Conservation (phyloP, 1,140 invertebrate species). For the Thalassaphorura encarpata region DNA sequence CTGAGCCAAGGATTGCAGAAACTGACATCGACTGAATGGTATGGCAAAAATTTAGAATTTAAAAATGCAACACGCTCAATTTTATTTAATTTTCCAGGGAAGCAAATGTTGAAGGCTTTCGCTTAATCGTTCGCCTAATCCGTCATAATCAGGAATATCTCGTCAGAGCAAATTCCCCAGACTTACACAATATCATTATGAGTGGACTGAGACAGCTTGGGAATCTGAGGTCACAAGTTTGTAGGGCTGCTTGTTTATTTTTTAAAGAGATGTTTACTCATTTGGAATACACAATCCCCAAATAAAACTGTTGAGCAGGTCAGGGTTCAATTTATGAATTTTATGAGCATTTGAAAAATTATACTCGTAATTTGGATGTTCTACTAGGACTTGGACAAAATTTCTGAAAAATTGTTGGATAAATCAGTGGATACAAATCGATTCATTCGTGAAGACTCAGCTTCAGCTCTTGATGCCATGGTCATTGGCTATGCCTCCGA, state of each 20-base stretch:
- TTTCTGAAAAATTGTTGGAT: slow-evolving; percentile 64
- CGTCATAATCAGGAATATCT: slow-evolving; percentile 57
- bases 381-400: slow-evolving; percentile 69
- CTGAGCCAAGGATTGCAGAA: slow-evolving; percentile 53
- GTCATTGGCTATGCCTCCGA: slow-evolving; percentile 55
- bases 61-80: not conserved
- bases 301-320: slow-evolving; percentile 66
- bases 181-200: slow-evolving; percentile 54
- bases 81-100: slow-evolving; percentile 49
- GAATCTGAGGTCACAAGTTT: slow-evolving; percentile 82
- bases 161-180: slow-evolving; percentile 38
- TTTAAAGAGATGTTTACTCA: slow-evolving; percentile 63
- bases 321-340: slow-evolving; percentile 36
- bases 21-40: slow-evolving; percentile 65
- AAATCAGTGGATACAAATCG: slow-evolving; percentile 85
- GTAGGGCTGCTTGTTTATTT: slow-evolving; percentile 68
- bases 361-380: not conserved
- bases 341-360: not conserved
- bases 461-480: slow-evolving; percentile 67
- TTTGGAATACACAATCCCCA: too few relatives aligned
- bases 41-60: slow-evolving; percentile 32
- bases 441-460: slow-evolving; percentile 78
- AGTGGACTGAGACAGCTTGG: slow-evolving; percentile 63
- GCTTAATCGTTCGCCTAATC: slow-evolving; percentile 58
- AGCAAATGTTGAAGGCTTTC: slow-evolving; percentile 63